Evolutionary conservation across 2,888 invertebrate genomes (phyloP).

Genomic region (Andrena praecox): DNA sequence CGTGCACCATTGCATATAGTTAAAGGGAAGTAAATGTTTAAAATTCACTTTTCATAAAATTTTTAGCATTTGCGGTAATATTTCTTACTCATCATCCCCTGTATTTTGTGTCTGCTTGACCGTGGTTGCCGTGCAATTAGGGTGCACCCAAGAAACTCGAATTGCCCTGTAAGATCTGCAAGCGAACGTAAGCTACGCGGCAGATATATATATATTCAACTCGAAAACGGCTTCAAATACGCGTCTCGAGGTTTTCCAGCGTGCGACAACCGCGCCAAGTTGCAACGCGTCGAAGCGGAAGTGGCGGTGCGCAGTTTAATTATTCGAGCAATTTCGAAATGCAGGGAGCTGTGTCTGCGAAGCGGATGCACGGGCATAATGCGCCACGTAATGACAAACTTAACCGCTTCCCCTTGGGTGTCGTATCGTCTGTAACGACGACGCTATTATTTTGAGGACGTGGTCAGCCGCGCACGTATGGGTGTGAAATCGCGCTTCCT

Average conservation of each 20-base stretch:
- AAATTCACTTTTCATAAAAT: too few species aligned
- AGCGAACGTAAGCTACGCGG: background rate
- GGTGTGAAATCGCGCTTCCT: conserved; percentile 56
- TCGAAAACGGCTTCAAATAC: background rate
- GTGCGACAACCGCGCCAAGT: conserved; percentile 4
- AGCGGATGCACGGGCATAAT: conserved; percentile 68
- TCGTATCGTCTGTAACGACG: conserved; percentile 62
- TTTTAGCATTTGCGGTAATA: too few species aligned
- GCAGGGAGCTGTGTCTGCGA: conserved; percentile 43
- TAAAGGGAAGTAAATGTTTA: too few species aligned
- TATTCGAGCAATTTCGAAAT: conserved; percentile 67
- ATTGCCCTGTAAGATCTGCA: background rate
- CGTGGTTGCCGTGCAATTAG: too few species aligned
- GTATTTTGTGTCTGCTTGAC: too few species aligned
- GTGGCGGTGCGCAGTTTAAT: conserved; percentile 59
- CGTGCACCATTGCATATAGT: too few species aligned
- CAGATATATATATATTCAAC: background rate
- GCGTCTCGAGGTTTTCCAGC: background rate
- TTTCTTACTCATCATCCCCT: too few species aligned
- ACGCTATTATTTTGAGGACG: conserved; percentile 64
- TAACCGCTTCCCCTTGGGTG: conserved; percentile 68
- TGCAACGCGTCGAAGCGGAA: conserved; percentile 48
- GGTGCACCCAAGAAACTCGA: too few species aligned
- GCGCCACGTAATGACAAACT: conserved; percentile 69
- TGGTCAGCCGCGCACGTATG: conserved; percentile 38